Base-by-base conservation (phyloP, 2,888 invertebrate species). In the Mesorhabditis sp. region DNA sequence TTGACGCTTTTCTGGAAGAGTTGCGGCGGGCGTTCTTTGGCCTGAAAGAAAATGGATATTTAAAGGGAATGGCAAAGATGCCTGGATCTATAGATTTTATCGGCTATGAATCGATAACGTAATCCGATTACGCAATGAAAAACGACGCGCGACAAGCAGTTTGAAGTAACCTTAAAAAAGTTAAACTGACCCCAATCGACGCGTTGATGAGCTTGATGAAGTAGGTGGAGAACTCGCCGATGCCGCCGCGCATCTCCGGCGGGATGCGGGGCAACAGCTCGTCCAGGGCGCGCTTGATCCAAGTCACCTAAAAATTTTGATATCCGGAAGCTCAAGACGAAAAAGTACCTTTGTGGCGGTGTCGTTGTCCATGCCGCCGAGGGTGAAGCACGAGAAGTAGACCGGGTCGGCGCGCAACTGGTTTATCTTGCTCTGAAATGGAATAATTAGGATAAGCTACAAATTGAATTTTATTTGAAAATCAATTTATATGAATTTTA, bases 241-340 rank as follows among this genome's bases (percentile, higher is more conserved):
- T 76, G 43, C 78, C 80, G 43, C 80, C 82, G 6, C 79, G 69
- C 71, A 79, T 72, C 45, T 76, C 66, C 3, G 62, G 61, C 0
- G 82, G 81, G 7, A 82, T 80, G 13, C 50, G 65, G 6, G 76
- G 78, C 41, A 82, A 62, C 7, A 82, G 61, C 4, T 76, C 73
- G 42, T 79, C 76, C 58, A 82, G 70, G 13, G 74, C 66, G 5
- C 73, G 71, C 68, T 80, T 78, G n/a, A 82, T 65, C 61, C 72
- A 72, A 5, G 74, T 68, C 7, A 79, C 68, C 68, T 73, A 69
- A 45, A 67, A 67, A 6, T 13, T 13, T 43, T 66, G 10, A 15
- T 45, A 28, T 63, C 13, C 10, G 10, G 15, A 66, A 66, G 13
- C 6, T 44, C 6, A 66, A n/a, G 44, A 7, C 6, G 5, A 45